Base-by-base conservation (phyloP, 2,113 vertebrate genomes). In the Cyprinodon variegatus region DNA sequence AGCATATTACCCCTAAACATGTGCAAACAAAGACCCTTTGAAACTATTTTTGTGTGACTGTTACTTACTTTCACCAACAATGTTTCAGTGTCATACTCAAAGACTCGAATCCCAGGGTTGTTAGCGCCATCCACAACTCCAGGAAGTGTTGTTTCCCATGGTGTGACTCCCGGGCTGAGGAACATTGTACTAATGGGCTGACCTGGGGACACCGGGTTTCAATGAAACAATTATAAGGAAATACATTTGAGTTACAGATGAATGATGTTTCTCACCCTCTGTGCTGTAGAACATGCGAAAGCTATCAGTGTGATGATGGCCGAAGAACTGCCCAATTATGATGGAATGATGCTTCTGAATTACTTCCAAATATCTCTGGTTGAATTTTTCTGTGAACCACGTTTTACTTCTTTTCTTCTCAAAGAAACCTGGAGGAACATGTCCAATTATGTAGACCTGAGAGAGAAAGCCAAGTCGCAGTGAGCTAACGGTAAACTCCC, bases 221-320 rank as follows among this genome's bases (percentile, higher is more conserved):
- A 20, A 10, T 65, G 2, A 62, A 62, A 29, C 13, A 36, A n/a
- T 2, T 70, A 39, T 6, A 62, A 69, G 12, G 15, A 57, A n/a
- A 64, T 40, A 65, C 4, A 43, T 65, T 1, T 11, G 7, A 39
- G 70, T 11, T 0, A 14, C 3, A 65, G 17, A 7, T 3, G 13
- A 37, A 50, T 13, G 10, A 15, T 62, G 0, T 12, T 17, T 79
- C 65, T 36, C 92, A 98, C 97, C 95, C 78, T 93, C 37, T 0
- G 91, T 2, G 22, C 87, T 90, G 79, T 99, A 98, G 83, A 99
- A 97, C 96, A 99, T 96, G 41, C 94, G 93, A 45, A 99, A 99
- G 85, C 93, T 95, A 84, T 99, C 98, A 0, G 96, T 97, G 82
- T 99, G 98, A 36, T 99, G 97, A 88, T 99, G 98, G 9, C 97